phyloP scores from a whole-genome alignment of 2,888 invertebrate genomes.

The Nemapogon koenigi region DNA sequence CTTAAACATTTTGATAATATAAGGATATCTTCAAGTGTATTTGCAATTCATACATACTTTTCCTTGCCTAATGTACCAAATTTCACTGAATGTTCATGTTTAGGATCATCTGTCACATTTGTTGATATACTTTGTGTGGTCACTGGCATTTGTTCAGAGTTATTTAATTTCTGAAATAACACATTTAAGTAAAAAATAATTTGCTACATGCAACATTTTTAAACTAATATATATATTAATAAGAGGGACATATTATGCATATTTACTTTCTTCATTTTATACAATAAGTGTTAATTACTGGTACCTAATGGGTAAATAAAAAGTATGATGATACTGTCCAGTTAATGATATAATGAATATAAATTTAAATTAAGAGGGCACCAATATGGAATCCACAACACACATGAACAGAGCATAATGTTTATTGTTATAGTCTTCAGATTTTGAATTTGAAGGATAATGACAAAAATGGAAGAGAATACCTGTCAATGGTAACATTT shows the following conservation, averaged over 20 bases:
- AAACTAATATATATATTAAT: not conserved
- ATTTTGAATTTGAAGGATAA: not conserved
- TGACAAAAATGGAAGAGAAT: not conserved
- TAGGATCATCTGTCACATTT: slow-evolving; percentile 37
- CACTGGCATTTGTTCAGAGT: slow-evolving; percentile 34
- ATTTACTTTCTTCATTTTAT: not conserved
- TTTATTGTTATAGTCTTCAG: not conserved
- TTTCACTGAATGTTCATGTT: slow-evolving; percentile 42
- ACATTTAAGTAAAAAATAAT: slow-evolving; percentile 2
- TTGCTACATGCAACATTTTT: slow-evolving; percentile 2
- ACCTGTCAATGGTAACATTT: slow-evolving; percentile 9
- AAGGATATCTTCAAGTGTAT: too few relatives aligned
- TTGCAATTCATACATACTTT: slow-evolving; percentile 31
- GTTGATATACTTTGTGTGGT: slow-evolving; percentile 28
- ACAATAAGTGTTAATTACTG: not conserved
- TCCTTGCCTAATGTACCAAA: slow-evolving; percentile 50
- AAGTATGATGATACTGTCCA: too few relatives aligned
- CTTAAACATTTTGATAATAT: too few relatives aligned
- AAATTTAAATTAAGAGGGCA: too few relatives aligned
- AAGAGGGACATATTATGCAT: not conserved
- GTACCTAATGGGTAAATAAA: too few relatives aligned
- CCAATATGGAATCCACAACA: too few relatives aligned
- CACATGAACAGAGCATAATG: not conserved
- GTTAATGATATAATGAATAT: too few relatives aligned
- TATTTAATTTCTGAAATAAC: slow-evolving; percentile 46